Percentiles rank a stretch among this genome's conserved stretches.
Conservation (phyloP, 2,888 invertebrate genomes). For the Caradrina kadenii region DNA sequence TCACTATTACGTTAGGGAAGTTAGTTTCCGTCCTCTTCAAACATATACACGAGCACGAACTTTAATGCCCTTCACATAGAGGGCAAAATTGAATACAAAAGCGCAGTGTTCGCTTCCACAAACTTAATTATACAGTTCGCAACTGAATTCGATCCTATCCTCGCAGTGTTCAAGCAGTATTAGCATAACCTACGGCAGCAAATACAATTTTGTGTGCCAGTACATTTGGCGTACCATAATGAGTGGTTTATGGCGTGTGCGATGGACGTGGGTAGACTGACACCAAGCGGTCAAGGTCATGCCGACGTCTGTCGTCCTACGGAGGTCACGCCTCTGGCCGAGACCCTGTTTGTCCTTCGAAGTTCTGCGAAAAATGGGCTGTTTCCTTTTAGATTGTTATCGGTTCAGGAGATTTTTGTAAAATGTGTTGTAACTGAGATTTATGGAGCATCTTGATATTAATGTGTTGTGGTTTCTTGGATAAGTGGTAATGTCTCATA, state of each 20-base stretch:
- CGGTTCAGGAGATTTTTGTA: conserved; percentile 36
- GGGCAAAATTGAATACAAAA: conserved; percentile 71
- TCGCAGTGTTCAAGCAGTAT: conserved; percentile 36
- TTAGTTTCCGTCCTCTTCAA: conserved; percentile 70
- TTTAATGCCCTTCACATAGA: conserved; percentile 64
- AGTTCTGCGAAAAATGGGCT: conserved; percentile 53
- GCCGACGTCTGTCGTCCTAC: conserved; percentile 61
- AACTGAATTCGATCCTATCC: conserved; percentile 42
- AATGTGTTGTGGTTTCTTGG: conserved; percentile 32
- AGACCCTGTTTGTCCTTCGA: conserved; percentile 58
- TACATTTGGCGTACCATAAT: conserved; percentile 64
- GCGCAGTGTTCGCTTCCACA: conserved; percentile 51
- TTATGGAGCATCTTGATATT: conserved; percentile 42
- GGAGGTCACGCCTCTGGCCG: conserved; percentile 68
- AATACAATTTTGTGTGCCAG: conserved; percentile 60
- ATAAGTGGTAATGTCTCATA: conserved; percentile 14
- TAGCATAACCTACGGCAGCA: conserved; percentile 50
- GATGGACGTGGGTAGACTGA: conserved; percentile 71
- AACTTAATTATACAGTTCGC: conserved; percentile 56
- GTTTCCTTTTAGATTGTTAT: conserved; percentile 56
- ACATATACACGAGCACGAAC: conserved; percentile 38
- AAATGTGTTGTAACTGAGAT: conserved; percentile 45
- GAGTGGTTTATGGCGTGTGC: conserved; percentile 65
- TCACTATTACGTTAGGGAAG: conserved; percentile 75
- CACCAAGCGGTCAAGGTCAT: conserved; percentile 72